Conservation (phyloP, 2,888 invertebrate genomes). For the Agriotes lineatus region DNA sequence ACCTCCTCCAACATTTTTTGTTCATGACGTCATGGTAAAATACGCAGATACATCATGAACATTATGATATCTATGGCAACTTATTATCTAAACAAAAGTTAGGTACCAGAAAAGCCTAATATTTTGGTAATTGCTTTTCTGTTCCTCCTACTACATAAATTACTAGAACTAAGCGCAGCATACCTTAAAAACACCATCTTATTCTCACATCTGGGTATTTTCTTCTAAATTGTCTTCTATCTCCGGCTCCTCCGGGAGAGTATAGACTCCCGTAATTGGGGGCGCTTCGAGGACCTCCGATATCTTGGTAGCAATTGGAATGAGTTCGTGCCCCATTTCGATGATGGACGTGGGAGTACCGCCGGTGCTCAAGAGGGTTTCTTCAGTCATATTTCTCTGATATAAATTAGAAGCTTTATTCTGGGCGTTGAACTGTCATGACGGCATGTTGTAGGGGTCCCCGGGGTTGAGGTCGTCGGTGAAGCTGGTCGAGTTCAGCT, state of each 20-base stretch:
- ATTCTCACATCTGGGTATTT: constrained; percentile 62
- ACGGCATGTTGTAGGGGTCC: constrained; percentile 77
- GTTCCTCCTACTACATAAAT: no score
- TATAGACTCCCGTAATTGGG: constrained; percentile 69
- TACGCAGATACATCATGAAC: no score
- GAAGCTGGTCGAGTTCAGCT: constrained; percentile 71
- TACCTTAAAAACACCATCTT: no score
- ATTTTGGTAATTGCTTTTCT: no score
- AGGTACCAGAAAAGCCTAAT: no score
- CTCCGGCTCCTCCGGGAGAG: constrained; percentile 71
- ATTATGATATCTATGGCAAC: no score
- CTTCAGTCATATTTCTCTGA: constrained; percentile 72
- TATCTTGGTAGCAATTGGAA: constrained; percentile 58
- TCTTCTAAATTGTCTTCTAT: constrained; percentile 67
- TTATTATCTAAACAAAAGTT: no score
- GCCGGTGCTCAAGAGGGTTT: constrained; percentile 68
- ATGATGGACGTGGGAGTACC: constrained; percentile 68
- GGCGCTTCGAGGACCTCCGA: constrained; percentile 64
- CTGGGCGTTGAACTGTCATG: constrained; percentile 79
- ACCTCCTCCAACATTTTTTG: no score
- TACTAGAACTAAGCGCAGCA: no score
- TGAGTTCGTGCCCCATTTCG: constrained; percentile 61
- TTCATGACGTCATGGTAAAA: no score
- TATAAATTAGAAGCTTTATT: constrained; percentile 71
- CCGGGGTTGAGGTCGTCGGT: constrained; percentile 74